phyloP scores from a whole-genome alignment of 2,113 vertebrate species.

The Ifrita kowaldi region DNA sequence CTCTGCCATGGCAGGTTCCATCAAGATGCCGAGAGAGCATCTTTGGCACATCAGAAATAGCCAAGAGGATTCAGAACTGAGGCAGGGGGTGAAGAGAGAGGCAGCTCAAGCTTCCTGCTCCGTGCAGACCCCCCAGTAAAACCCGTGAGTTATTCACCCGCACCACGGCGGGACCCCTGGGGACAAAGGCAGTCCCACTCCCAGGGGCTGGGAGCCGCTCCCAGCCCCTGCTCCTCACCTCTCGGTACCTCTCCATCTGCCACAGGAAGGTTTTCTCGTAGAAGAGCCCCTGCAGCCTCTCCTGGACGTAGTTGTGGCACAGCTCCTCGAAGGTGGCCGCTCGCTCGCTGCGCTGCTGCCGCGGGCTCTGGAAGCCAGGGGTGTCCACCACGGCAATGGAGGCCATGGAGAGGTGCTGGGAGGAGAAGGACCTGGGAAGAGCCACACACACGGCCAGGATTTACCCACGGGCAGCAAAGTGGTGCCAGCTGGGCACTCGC shows the following conservation, averaged over 20 bases:
- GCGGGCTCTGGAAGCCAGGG: constrained; percentile 86
- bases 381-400: constrained; percentile 92
- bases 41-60: not conserved
- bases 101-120: not conserved
- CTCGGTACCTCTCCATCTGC: constrained; percentile 75
- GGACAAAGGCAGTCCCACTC: not conserved
- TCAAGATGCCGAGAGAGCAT: not conserved
- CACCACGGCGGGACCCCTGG: rapidly evolving
- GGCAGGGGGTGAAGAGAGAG: not conserved
- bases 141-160: not conserved
- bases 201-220: not conserved
- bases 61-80: not conserved
- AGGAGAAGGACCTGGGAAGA: constrained; percentile 81
- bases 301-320: constrained; percentile 91
- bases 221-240: constrained; percentile 71
- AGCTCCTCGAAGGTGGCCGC: constrained; percentile 88
- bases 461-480: rapidly evolving
- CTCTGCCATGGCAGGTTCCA: not conserved
- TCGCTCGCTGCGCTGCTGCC: constrained; percentile 75
- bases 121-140: rapidly evolving
- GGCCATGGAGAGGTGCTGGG: constrained; percentile 82
- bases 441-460: rapidly evolving
- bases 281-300: constrained; percentile 86
- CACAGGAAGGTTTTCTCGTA: constrained; percentile 79
- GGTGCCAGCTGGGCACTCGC: rapidly evolving